Evolutionary conservation across 2,113 vertebrate species (phyloP).

Genomic region (Procavia capensis): DNA sequence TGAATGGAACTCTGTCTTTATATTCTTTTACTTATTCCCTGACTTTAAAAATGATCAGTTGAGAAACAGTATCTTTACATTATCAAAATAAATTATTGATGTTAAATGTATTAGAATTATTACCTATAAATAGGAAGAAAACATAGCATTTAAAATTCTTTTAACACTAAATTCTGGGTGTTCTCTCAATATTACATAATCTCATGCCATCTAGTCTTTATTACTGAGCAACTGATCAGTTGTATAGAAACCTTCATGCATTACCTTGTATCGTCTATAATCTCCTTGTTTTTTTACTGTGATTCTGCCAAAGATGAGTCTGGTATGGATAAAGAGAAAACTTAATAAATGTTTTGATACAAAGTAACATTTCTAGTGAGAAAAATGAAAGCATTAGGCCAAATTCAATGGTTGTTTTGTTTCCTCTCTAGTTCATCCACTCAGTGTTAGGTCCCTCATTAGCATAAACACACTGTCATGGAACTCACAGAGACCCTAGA

Average conservation of each 20-base stretch:
- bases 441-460: not conserved
- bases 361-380: constrained; percentile 42
- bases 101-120: not conserved
- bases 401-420: not conserved
- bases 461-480: no score
- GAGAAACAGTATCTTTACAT: not conserved
- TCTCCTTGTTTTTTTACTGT: not conserved
- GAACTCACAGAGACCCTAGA: no score
- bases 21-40: not conserved
- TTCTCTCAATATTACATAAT: not conserved
- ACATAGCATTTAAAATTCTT: not conserved
- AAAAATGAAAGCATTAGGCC: not conserved
- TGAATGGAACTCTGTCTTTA: not conserved
- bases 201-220: not conserved
- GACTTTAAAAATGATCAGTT: not conserved
- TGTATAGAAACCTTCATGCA: not conserved
- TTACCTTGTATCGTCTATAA: not conserved
- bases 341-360: not conserved
- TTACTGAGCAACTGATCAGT: not conserved
- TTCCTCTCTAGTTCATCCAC: not conserved
- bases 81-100: not conserved
- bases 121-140: not conserved
- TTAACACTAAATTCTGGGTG: not conserved
- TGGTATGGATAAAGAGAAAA: not conserved
- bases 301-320: constrained; percentile 13